These are phyloP conservation scores for Sphenopsis melanotis DNA, from an alignment of 2,797 vertebrate species.

Conservation along the genomic window DNA sequence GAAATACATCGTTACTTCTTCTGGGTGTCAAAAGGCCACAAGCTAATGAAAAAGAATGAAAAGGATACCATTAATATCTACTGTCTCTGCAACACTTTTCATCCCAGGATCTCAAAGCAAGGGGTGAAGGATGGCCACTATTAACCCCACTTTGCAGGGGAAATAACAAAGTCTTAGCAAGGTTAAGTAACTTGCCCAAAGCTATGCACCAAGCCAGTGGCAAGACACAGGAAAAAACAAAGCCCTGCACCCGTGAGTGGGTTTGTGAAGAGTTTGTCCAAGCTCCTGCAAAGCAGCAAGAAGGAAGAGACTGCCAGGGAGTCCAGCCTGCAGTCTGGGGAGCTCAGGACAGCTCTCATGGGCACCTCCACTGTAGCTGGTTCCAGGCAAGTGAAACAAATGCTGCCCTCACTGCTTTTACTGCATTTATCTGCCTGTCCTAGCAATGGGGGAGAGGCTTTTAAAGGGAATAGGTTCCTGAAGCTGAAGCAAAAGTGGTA, in stretches of 20 bases:
- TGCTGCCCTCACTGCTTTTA: background rate
- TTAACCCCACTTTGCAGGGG: conserved; percentile 45
- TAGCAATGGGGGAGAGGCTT: background rate
- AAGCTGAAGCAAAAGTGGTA: background rate
- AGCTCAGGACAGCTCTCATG: background rate
- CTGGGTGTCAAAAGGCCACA: conserved; percentile 36
- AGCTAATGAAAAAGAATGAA: conserved; percentile 43
- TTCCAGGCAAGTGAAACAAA: background rate
- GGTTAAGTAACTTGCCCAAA: conserved; percentile 41
- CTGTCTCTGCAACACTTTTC: conserved; percentile 18
- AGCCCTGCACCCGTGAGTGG: background rate
- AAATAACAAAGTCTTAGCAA: conserved; percentile 15
- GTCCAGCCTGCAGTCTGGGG: background rate
- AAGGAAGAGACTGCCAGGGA: background rate
- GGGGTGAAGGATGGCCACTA: conserved; percentile 2
- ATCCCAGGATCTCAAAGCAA: conserved; percentile 15
- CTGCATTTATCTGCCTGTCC: background rate
- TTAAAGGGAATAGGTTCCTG: background rate
- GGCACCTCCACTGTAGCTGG: background rate
- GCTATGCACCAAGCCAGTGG: background rate
- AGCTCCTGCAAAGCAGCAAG: background rate
- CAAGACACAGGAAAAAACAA: background rate
- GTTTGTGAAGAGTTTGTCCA: background rate
- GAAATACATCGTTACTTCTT: conserved; percentile 22
- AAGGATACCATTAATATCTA: conserved; percentile 5